Conservation (phyloP, 2,113 vertebrate species). For the Zosterops pallidus region DNA sequence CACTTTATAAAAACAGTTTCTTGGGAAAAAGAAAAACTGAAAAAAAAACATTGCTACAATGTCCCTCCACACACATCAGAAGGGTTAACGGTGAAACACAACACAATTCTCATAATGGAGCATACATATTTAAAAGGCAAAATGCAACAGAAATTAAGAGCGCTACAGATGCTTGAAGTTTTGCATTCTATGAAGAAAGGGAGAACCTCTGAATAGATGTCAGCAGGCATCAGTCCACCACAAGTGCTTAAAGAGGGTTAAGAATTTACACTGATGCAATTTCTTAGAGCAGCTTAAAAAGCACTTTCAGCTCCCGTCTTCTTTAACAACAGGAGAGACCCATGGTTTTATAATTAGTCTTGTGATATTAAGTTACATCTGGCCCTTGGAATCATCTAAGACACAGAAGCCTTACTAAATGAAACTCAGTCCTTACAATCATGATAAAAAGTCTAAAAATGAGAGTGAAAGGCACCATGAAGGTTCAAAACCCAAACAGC, state of each 20-base stretch:
- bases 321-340: neutral
- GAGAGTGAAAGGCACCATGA: neutral
- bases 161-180: neutral
- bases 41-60: neutral
- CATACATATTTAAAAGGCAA: accelerated
- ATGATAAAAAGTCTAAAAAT: neutral
- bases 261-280: neutral
- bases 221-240: neutral
- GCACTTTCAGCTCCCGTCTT: neutral
- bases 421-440: neutral
- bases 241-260: neutral
- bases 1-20: neutral
- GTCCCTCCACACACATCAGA: neutral
- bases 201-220: neutral
- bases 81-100: neutral
- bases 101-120: neutral
- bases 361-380: neutral
- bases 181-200: neutral
- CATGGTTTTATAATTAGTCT: accelerated
- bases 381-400: neutral
- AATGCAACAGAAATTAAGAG: neutral
- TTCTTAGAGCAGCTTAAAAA: neutral
- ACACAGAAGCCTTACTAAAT: neutral
- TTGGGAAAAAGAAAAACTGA: neutral
- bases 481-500: neutral